Evolutionary conservation across 2,113 vertebrate species (phyloP), one percentile per base, ranked within the genome.

Genomic region (Pteruthius melanotis): DNA sequence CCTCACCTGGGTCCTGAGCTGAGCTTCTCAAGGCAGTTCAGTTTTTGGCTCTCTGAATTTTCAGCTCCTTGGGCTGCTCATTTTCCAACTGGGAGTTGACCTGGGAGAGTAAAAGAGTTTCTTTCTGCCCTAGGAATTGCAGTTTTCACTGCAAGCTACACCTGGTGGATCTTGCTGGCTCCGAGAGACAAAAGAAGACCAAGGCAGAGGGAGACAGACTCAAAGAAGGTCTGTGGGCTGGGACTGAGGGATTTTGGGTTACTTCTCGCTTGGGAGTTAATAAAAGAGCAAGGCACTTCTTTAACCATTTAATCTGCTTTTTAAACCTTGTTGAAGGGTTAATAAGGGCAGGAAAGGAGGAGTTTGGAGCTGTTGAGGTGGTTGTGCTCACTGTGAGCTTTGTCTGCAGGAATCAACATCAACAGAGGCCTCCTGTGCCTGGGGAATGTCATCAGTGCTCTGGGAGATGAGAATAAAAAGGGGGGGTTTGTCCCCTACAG

Each of bases 381-480:
- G 24, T 44, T 94, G 7, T 59, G 15, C 82, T 96, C 59, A 35
- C 83, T 63, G 13, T 87, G 22, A 8, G 65, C 65, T 91, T 65
- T 56, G 56, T 37, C 16, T 63, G 28, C 91, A 99, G 99, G 99
- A 61, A 99, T 99, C 98, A 99, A 98, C 97, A 99, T 99, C 91
- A 99, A 99, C 97, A 98, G 98, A 60, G 99, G 99, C 13, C 98
- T 99, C 82, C 98, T 99, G 47, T 98, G 98, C 91, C 95, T 99
- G 97, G 99, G 99, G 31, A 99, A 99, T 50, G 99, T 99, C 52
- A 99, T 99, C 95, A 99, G 99, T 79, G 99, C 99, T n/a, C 98
- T 99, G 42, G 99, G 99, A 30, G 99, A 99, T 65, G 99, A 99
- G 71, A 98, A 97, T 44, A 99, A 99, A 94, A 99, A 99, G 90